These are phyloP conservation scores for Tipula vernalis DNA, from an alignment of 2,888 invertebrate genomes.

Conservation along the genomic window DNA sequence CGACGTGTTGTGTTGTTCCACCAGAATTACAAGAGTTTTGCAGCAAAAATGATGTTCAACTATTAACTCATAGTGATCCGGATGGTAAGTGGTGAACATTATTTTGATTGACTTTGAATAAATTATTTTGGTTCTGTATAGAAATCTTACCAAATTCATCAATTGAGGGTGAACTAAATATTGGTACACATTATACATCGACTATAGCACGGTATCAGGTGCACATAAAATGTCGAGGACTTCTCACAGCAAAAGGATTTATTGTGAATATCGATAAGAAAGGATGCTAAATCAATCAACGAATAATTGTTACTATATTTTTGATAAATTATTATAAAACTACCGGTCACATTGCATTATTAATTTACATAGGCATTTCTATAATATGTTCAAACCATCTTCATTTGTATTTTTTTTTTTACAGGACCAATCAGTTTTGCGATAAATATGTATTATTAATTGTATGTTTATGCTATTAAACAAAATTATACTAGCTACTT, in stretches of 20 bases:
- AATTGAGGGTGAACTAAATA: conserved; percentile 41
- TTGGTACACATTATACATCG: conserved; percentile 41
- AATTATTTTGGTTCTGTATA: conserved; percentile 20
- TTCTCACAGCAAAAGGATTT: conserved; percentile 84
- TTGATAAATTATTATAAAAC: background rate
- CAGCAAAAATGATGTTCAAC: conserved; percentile 77
- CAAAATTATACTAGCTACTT: background rate
- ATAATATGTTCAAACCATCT: background rate
- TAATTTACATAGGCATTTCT: background rate
- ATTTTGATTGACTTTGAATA: background rate
- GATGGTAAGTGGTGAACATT: conserved; percentile 44
- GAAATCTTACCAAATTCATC: conserved; percentile 44
- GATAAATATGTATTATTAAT: background rate
- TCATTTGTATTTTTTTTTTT: background rate
- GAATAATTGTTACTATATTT: background rate
- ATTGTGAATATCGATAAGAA: conserved; percentile 36
- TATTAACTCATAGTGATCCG: conserved; percentile 92
- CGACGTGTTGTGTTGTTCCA: conserved; percentile 89
- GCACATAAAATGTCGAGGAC: conserved; percentile 82
- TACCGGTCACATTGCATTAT: background rate
- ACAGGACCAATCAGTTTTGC: background rate
- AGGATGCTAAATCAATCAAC: background rate
- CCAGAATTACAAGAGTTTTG: conserved; percentile 82
- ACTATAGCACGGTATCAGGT: conserved; percentile 83
- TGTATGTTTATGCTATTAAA: background rate